Evolutionary conservation across 2,113 vertebrate species (phyloP), one percentile per base, ranked within the genome.

Genomic region (Calyptommatus sinebrachiatus): DNA sequence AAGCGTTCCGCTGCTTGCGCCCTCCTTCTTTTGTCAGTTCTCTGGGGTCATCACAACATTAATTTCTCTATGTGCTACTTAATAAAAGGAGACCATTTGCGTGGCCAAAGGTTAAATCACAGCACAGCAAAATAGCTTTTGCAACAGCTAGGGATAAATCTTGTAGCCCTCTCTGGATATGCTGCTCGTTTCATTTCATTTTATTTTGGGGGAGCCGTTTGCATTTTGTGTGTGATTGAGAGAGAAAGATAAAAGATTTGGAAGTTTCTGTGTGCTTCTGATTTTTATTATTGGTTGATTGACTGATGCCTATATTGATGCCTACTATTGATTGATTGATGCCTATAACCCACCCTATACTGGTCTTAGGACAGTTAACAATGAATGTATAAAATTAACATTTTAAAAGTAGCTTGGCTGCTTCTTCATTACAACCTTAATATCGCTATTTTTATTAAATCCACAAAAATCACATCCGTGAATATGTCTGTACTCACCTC

Each of bases 91-190:
- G 4, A 67, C 35, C 73, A 0, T 83, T 84, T 74, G 71, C 73
- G n/a, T 78, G 24, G 66, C 83, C 66, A 70, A 53, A 88, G 83
- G 87, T 90, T 88, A 88, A 90, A 84, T 46, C 83, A 75, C 82
- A 80, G 73, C 6, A 78, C 76, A 83, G 79, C 77, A 80, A 18
- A 78, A 35, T 0, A 85, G 76, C 29, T 11, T 60, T 67, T 7
- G 0, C 21, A 12, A 16, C 41, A 50, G 48, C 68, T 24, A 0
- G 0, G 26, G 82, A 86, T 14, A 86, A 88, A 80, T 61, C 77
- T 83, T 41, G 0, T 0, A 0, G 0, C 29, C 16, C 18, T 89
- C 84, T 83, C 70, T 7, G 7, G 63, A 76, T 63, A 24, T 8
- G 22, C 48, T 73, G 71, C 71, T 75, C 22, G 57, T 83, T 57